Percentiles rank a stretch among this genome's conserved stretches.
Evolutionary conservation across 2,888 invertebrate species (phyloP).

Genomic region (Oligia fasciuncula): DNA sequence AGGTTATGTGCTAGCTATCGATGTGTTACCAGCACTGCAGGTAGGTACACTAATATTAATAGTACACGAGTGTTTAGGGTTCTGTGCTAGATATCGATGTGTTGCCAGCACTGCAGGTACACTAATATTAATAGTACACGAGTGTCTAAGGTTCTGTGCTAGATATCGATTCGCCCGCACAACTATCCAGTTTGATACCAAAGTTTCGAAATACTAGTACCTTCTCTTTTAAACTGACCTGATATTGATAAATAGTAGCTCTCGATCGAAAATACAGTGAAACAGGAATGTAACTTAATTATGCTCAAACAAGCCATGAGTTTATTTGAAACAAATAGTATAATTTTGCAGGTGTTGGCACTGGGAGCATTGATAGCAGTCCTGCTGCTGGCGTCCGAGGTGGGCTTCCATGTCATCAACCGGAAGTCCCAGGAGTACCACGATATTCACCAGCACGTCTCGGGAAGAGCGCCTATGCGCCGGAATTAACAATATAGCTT

Average conservation of each 20-base stretch:
- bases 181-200: not conserved
- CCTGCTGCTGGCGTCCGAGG: conserved; percentile 61
- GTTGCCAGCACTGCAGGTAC: too few relatives aligned
- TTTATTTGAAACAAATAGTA: not conserved
- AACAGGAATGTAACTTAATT: not conserved
- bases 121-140: too few relatives aligned
- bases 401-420: conserved; percentile 29
- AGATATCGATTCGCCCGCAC: not conserved
- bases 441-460: not conserved
- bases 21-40: conserved; percentile 60
- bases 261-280: not conserved
- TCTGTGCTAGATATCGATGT: not conserved
- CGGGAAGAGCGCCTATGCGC: not conserved
- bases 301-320: not conserved
- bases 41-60: conserved; percentile 64
- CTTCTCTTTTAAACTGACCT: not conserved
- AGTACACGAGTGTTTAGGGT: not conserved
- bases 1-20: too few relatives aligned
- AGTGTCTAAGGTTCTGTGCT: too few relatives aligned
- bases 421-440: not conserved
- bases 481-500: not conserved
- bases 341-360: conserved; percentile 51
- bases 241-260: not conserved
- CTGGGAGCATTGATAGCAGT: conserved; percentile 60
- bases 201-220: not conserved